A percentile compares a stretch with the other conserved stretches of the same genome.
Evolutionary conservation across 2,797 vertebrate genomes (phyloP).

Genomic region (Craterocephalus amniculus): DNA sequence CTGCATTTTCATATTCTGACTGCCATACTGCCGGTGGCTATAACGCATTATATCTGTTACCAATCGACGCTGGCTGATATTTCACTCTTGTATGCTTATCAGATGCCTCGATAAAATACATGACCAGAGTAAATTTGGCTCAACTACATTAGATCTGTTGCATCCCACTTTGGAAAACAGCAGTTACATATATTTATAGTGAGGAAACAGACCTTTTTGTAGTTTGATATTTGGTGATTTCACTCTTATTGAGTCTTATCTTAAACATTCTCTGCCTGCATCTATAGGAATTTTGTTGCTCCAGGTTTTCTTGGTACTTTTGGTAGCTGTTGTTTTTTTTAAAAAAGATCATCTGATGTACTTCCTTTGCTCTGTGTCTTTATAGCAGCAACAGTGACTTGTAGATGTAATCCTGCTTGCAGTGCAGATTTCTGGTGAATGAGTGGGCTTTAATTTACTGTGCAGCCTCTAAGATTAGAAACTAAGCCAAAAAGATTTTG

Average conservation of each 20-base stretch:
- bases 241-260: not conserved
- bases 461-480: slow-evolving; percentile 38
- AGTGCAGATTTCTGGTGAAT: slow-evolving; percentile 34
- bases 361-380: slow-evolving; percentile 29
- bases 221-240: not conserved
- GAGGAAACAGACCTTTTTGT: not conserved
- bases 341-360: slow-evolving; percentile 54
- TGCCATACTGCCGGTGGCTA: not conserved
- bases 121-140: not conserved
- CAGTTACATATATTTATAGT: not conserved
- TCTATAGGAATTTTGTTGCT: slow-evolving; percentile 19
- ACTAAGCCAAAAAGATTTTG: slow-evolving; percentile 28
- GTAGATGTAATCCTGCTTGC: slow-evolving; percentile 40
- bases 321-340: slow-evolving; percentile 38
- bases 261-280: not conserved
- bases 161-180: not conserved
- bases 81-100: not conserved
- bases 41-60: not conserved
- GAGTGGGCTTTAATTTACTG: slow-evolving; percentile 55
- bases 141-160: slow-evolving; percentile 3
- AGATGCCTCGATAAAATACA: not conserved
- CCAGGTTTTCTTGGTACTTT: slow-evolving; percentile 47
- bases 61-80: not conserved
- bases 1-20: too few species aligned
- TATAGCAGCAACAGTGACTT: slow-evolving; percentile 19